Base-by-base conservation (phyloP, 2,113 vertebrate species). In the Amphiprion percula region DNA sequence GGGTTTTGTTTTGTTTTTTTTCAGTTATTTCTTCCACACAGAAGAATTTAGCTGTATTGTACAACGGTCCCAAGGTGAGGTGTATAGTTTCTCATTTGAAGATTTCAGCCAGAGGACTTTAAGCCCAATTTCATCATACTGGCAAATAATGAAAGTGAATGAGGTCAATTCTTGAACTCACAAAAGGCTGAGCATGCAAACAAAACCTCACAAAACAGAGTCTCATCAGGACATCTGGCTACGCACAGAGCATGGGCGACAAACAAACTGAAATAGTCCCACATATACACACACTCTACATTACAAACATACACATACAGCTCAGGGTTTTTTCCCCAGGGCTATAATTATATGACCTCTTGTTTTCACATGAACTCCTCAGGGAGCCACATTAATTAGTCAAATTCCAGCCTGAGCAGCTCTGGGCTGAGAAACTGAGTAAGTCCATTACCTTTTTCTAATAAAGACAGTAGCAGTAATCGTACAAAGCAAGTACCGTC, bases 291-390 rank as follows among this genome's bases (percentile, higher is more conserved):
- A 47, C 56, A 62, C 30, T 64, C 15, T 10, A 55, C 14, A n/a
- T 68, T 55, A 70, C 26, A 21, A 21, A 21, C 21, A 26, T 26
- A 26, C 68, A 66, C 58, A 71, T 23, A 74, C 10, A 71, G 49
- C 65, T 16, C 72, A 68, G 81, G 74, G 53, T 83, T 83, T 90
- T 88, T 90, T 88, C 68, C 33, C 73, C 28, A 49, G n/a, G 26
- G 58, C 67, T 86, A 19, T 87, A 84, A 90, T 87, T 87, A 87
- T 65, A 67, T 73, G 75, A 88, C 78, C 64, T 87, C 64, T 76
- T 58, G 58, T 61, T 82, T 80, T 82, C 75, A 84, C 73, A 88
- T 78, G 76, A 82, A 79, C 69, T 75, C 60, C 63, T 74, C 59
- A 80, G 64, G 68, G 72, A 80, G 68, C 86, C 65, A 60, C 63